These are phyloP conservation scores for Hephaestus fuliginosus DNA, from an alignment of 2,797 vertebrate species.

Conservation along the genomic window DNA sequence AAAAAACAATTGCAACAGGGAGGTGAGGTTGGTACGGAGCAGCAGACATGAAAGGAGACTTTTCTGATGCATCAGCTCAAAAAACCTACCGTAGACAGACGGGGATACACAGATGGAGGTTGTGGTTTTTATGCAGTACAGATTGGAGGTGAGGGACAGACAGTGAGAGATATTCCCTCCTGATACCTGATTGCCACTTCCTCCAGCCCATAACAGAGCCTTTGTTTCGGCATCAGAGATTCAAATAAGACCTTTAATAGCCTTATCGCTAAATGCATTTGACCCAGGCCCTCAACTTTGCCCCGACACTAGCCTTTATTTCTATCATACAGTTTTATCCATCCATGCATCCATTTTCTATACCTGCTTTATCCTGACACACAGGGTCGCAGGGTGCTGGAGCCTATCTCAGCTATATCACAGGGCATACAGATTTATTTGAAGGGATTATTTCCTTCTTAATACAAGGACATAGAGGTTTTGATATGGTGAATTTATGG, in stretches of 20 bases:
- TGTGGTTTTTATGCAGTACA: background rate
- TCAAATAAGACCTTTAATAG: conserved; percentile 64
- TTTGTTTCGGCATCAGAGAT: conserved; percentile 66
- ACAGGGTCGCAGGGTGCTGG: no score
- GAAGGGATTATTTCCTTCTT: no score
- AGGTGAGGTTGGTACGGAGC: conserved; percentile 27
- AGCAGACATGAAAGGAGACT: conserved; percentile 2
- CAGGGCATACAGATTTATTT: background rate
- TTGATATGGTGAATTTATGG: no score
- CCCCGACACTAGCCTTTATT: background rate
- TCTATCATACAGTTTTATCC: background rate
- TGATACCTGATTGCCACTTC: conserved; percentile 73
- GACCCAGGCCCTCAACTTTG: conserved; percentile 2
- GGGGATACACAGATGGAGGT: background rate
- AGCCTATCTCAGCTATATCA: no score
- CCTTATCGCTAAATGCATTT: conserved; percentile 46
- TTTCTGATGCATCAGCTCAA: background rate
- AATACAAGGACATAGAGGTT: background rate
- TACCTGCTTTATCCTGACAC: no score
- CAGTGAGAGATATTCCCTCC: conserved; percentile 48
- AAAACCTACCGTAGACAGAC: background rate
- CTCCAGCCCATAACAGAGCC: conserved; percentile 60
- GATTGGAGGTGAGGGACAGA: conserved; percentile 23
- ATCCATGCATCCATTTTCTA: no score
- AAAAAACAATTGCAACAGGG: background rate